Percentiles rank a stretch among this genome's conserved stretches.
Evolutionary conservation across 1,140 invertebrate species (phyloP).

Genomic region (Lepidurus arcticus): DNA sequence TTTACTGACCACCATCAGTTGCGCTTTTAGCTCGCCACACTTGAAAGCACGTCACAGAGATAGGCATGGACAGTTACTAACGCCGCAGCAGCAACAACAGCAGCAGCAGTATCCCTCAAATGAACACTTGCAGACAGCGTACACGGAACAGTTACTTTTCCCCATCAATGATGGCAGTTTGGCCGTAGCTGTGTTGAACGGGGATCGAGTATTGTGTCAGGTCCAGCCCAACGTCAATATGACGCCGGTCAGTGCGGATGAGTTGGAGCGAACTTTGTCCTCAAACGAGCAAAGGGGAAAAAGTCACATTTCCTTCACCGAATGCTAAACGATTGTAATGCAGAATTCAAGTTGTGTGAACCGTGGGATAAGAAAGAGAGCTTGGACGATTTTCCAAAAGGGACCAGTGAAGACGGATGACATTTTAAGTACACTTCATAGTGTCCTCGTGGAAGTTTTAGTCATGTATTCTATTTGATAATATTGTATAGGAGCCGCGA

Average conservation of each 20-base stretch:
- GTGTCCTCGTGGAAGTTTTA: slow-evolving; percentile 17
- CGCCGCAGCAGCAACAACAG: not conserved
- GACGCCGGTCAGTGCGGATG: not conserved
- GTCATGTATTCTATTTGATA: slow-evolving; percentile 18
- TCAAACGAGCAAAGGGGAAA: not conserved
- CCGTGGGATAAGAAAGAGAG: not conserved
- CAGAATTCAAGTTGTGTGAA: not conserved
- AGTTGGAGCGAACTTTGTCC: not conserved
- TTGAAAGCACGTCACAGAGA: slow-evolving; percentile 34
- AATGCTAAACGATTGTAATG: not conserved
- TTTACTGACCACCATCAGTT: slow-evolving; percentile 36
- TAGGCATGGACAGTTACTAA: not conserved
- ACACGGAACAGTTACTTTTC: slow-evolving; percentile 32
- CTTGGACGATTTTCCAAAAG: slow-evolving; percentile 19
- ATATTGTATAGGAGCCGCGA: slow-evolving; percentile 8
- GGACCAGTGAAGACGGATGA: slow-evolving; percentile 17
- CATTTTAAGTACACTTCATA: slow-evolving; percentile 19
- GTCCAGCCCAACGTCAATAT: slow-evolving; percentile 54
- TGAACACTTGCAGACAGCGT: slow-evolving; percentile 32
- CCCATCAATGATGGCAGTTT: slow-evolving; percentile 44
- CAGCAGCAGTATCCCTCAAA: slow-evolving; percentile 1
- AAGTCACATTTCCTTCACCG: not conserved
- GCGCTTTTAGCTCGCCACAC: slow-evolving; percentile 35
- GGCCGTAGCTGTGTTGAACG: slow-evolving; percentile 70
- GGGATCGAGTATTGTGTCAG: slow-evolving; percentile 74